A percentile compares a stretch with the other conserved stretches of the same genome.
These are phyloP conservation scores for Catharus bicknelli DNA, from an alignment of 2,113 vertebrate genomes.

Conservation along the genomic window DNA sequence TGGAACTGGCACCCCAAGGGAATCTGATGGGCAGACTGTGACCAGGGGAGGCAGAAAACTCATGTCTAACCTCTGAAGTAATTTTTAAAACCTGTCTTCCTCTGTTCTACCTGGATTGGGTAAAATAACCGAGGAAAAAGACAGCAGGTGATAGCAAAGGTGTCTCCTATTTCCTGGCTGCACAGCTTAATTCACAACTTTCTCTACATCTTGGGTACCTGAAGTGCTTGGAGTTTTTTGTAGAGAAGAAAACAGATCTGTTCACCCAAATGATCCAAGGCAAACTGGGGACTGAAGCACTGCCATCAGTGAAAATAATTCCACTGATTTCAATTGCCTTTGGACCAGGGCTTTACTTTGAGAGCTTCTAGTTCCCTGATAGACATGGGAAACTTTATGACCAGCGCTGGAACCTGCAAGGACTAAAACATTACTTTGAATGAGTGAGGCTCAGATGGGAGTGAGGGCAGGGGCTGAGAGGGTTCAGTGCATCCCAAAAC, in stretches of 20 bases:
- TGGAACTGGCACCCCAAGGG: background rate
- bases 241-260: background rate
- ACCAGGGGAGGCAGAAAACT: background rate
- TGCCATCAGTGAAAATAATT: background rate
- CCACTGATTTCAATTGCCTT: background rate
- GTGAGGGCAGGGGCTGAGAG: background rate
- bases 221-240: background rate
- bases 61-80: background rate
- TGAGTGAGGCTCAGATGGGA: fast-evolving
- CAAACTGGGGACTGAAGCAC: background rate
- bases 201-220: background rate
- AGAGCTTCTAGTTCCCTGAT: background rate
- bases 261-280: background rate
- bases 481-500: background rate
- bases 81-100: background rate
- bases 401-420: background rate
- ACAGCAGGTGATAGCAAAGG: background rate
- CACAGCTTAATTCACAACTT: background rate
- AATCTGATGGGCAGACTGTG: background rate
- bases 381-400: background rate
- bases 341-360: background rate
- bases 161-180: background rate
- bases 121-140: background rate
- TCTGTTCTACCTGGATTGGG: background rate
- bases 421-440: background rate